Evolutionary conservation across 1,140 invertebrate genomes (phyloP).

Genomic region (Acyrthosiphon pisum): DNA sequence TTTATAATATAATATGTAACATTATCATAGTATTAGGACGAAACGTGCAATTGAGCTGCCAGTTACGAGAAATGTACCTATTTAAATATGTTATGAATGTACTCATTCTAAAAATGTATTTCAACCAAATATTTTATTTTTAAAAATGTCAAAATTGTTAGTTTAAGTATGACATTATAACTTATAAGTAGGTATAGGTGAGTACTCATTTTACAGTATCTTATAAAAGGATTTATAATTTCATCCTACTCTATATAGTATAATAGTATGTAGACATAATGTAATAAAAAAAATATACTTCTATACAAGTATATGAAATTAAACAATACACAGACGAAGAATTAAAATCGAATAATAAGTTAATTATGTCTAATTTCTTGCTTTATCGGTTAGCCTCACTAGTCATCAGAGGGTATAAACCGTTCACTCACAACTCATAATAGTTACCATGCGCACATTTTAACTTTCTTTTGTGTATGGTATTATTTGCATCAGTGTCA

Average conservation of each 20-base stretch:
- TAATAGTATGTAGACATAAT: background rate
- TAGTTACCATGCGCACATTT: background rate
- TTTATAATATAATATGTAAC: background rate
- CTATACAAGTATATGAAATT: background rate
- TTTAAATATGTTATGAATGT: background rate
- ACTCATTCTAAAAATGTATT: background rate
- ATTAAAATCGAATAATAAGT: background rate
- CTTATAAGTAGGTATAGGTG: background rate
- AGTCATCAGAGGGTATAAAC: background rate
- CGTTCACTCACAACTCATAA: background rate
- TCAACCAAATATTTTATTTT: background rate
- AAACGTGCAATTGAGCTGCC: background rate
- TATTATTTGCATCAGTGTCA: too few relatives aligned
- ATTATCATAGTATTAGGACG: background rate
- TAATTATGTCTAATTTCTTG: background rate
- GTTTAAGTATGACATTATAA: background rate
- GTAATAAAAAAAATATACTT: background rate
- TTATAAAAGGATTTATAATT: background rate
- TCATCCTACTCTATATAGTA: background rate
- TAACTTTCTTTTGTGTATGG: too few relatives aligned
- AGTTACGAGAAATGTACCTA: background rate
- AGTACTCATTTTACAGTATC: background rate
- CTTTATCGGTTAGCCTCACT: background rate
- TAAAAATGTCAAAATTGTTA: background rate
- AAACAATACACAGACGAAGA: background rate